Conservation (phyloP, 2,113 vertebrate genomes). For the Pampusana beccarii region DNA sequence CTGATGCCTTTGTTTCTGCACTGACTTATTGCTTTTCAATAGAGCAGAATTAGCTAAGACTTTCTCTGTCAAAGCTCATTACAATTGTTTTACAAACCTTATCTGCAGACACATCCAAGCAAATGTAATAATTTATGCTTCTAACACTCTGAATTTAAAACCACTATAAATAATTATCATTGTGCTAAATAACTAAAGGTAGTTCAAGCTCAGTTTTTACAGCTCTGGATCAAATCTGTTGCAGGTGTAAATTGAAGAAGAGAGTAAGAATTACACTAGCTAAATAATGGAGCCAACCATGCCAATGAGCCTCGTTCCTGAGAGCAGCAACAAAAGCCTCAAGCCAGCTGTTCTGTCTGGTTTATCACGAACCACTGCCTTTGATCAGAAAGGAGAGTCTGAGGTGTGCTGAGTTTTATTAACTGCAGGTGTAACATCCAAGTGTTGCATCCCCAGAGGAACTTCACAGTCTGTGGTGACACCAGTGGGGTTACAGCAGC, state of each 20-base stretch:
- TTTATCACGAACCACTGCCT: not conserved
- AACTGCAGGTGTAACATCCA: not conserved
- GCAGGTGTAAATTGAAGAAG: not conserved
- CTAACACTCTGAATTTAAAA: not conserved
- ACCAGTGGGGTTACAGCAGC: not conserved
- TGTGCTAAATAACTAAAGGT: not conserved
- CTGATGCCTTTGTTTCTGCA: not conserved
- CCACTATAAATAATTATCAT: not conserved
- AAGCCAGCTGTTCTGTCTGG: not conserved
- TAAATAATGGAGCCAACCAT: not conserved
- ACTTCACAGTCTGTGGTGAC: not conserved
- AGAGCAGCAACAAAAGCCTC: not conserved
- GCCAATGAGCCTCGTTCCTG: not conserved
- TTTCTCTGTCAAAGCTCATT: not conserved
- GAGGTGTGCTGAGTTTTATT: constrained; percentile 14
- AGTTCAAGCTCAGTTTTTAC: not conserved
- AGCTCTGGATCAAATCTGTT: not conserved
- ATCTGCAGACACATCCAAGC: not conserved
- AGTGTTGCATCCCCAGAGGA: not conserved
- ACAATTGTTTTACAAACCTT: not conserved
- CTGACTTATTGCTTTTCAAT: not conserved
- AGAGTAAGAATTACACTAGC: not conserved
- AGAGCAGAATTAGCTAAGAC: not conserved
- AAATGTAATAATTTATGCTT: not conserved
- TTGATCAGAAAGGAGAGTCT: not conserved